These are phyloP conservation scores for Coregonus ussuriensis DNA, from an alignment of 2,797 vertebrate species.

Conservation along the genomic window DNA sequence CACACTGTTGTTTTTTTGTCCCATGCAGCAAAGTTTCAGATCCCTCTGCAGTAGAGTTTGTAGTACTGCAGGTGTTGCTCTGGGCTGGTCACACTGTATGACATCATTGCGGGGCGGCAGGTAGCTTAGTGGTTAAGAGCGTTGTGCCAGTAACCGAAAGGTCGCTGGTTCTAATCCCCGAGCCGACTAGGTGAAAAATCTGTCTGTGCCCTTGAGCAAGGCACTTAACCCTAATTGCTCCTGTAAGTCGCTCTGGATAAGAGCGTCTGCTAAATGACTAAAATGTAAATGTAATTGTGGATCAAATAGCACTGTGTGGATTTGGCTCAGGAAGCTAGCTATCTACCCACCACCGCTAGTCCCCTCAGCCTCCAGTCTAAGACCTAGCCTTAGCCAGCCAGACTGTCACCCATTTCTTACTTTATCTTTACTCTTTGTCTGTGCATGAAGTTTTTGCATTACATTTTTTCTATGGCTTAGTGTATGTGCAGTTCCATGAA, in stretches of 20 bases:
- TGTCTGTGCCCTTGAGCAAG: no score
- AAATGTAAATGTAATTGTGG: no score
- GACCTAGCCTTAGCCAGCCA: not conserved
- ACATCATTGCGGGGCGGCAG: conserved; percentile 11
- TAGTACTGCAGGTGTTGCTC: not conserved
- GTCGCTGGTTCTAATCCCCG: no score
- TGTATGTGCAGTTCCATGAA: no score
- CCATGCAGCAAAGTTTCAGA: not conserved
- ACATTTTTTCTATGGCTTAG: not conserved
- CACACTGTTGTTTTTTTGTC: not conserved
- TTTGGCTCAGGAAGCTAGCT: not conserved
- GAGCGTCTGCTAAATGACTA: no score
- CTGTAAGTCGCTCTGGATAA: no score
- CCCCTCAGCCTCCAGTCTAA: not conserved
- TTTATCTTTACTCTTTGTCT: not conserved
- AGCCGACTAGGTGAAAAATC: no score
- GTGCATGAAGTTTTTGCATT: not conserved
- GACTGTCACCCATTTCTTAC: not conserved
- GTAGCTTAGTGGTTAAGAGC: no score
- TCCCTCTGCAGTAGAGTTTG: not conserved
- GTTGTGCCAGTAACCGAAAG: no score
- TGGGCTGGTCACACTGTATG: conserved; percentile 6
- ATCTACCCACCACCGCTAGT: not conserved
- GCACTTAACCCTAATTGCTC: no score
- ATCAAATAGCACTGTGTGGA: conserved; percentile 5